Evolutionary conservation across 1,140 invertebrate genomes (phyloP), one percentile per base, ranked within the genome.

Genomic region (Vollenhovia emeryi): DNA sequence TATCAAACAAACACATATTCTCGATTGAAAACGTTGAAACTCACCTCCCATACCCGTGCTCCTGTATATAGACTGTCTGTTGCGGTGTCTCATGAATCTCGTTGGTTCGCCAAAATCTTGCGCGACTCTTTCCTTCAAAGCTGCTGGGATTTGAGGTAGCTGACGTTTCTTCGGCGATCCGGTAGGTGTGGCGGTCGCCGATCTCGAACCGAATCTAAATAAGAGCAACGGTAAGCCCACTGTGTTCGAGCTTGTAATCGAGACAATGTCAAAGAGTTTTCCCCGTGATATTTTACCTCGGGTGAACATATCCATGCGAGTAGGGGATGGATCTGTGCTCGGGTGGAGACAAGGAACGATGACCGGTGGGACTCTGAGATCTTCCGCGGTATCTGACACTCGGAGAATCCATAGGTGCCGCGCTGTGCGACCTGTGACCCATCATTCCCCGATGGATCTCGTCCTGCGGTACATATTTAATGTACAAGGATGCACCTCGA

Each of bases 101-200:
- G 97, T 96, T 92, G 98, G 96, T 93, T 98, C 98, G 92, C 99
- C 98, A 75, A 98, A 96, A 93, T 99, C 98, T 95, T 98, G 96
- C 4, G 96, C 95, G 43, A 97, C 96, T 88, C 97, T 96, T 89
- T 97, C 97, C 85, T 97, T 97, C 84, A 97, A 94, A 71, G 96
- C 96, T 87, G 96, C 95, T 91, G 97, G 98, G 92, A 99, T 98
- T 95, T 98, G 98, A 87, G 99, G 99, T 88, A 99, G 96, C 95
- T 99, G 98, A 85, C 99, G 96, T 95, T 99, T 99, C 95, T 99
- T 99, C 36, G 98, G 98, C 48, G 98, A 99, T 55, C 98, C 98
- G 40, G 98, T 98, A 62, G 98, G 98, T n/a, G 98, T 99, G 43
- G 97, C 98, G 45, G 98, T 98, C 50, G 98, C 97, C 59, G 98